Evolutionary conservation across 2,888 invertebrate species (phyloP), one percentile per base, ranked within the genome.

Genomic region (Chrysopilus asiliformis): DNA sequence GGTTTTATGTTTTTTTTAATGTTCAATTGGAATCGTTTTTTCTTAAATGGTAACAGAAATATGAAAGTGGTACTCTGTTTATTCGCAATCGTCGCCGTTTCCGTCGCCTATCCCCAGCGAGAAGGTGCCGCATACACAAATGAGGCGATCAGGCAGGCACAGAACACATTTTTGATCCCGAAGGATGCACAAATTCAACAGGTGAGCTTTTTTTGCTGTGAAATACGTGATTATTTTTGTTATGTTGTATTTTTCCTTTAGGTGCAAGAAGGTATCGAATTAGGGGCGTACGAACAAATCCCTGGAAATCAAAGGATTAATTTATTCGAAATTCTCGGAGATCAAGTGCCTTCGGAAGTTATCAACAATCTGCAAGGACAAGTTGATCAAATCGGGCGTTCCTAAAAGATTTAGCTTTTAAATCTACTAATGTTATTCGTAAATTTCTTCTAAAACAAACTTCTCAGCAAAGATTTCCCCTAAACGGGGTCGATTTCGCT

Each of bases 161-260:
- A 86, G 64, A 81, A 77, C 63, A 85, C 85, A 4, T 77, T 76
- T 53, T 71, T 87, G 42, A 85, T 86, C 49, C 87, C 87, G 12
- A 80, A 80, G 57, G 84, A 85, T 57, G 86, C 86, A 24, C 76
- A 80, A 55, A 87, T 87, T 45, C 86, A 86, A 63, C 84, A 83
- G 62, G 81, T 79, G 51, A 50, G 47, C 44, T 29, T 18, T 30
- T 28, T 13, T 20, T 31, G 13, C 33, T n/a, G 24, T 32, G 33
- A 34, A 27, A 24, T 2, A 27, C 12, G 9, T 10, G 7, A 24
- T 19, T 19, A n/a, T 26, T 24, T 31, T 36, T 18, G 16, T 25
- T 32, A 15, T 22, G 18, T 37, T 16, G 25, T 34, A 42, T 41
- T 19, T 41, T 39, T 24, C 30, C n/a, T 52, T 34, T 38, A 76